A percentile compares a stretch with the other conserved stretches of the same genome.
Conservation (phyloP, 2,888 invertebrate genomes). For the Melanargia galathea region DNA sequence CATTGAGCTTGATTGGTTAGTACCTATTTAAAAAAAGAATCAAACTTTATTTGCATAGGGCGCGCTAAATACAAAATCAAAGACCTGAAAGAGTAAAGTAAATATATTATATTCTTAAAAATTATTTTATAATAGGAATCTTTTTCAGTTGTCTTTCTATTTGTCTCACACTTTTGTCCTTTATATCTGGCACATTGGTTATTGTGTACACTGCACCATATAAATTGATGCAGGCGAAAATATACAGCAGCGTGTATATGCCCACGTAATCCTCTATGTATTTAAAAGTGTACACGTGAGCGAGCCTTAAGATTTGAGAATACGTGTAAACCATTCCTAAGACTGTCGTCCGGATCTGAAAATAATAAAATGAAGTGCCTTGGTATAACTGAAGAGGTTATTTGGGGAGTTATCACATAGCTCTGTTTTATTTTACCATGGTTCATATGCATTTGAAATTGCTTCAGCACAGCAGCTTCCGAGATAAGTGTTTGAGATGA, state of each 20-base stretch:
- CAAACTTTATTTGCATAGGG: too few relatives aligned
- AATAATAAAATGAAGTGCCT: slow-evolving; percentile 34
- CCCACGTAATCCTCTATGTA: slow-evolving; percentile 65
- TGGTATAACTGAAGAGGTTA: not conserved
- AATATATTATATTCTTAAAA: not conserved
- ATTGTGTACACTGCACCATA: slow-evolving; percentile 64
- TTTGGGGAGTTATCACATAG: not conserved
- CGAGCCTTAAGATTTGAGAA: slow-evolving; percentile 58
- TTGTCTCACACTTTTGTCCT: slow-evolving; percentile 54
- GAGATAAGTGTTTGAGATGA: too few relatives aligned
- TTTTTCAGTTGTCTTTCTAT: slow-evolving; percentile 67
- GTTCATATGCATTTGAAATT: too few relatives aligned
- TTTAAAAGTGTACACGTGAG: slow-evolving; percentile 60
- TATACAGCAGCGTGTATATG: slow-evolving; percentile 60
- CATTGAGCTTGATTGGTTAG: too few relatives aligned
- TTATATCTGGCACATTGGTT: slow-evolving; percentile 58
- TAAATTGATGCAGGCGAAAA: slow-evolving; percentile 64
- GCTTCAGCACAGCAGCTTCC: too few relatives aligned
- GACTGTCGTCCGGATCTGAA: slow-evolving; percentile 64
- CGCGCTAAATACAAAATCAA: slow-evolving; percentile 4
- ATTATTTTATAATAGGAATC: slow-evolving; percentile 54
- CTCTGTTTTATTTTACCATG: too few relatives aligned
- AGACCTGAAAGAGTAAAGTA: not conserved
- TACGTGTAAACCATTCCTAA: slow-evolving; percentile 57
- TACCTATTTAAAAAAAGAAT: too few relatives aligned